Base-by-base conservation (phyloP, 2,113 vertebrate genomes). In the Anseranas semipalmata region DNA sequence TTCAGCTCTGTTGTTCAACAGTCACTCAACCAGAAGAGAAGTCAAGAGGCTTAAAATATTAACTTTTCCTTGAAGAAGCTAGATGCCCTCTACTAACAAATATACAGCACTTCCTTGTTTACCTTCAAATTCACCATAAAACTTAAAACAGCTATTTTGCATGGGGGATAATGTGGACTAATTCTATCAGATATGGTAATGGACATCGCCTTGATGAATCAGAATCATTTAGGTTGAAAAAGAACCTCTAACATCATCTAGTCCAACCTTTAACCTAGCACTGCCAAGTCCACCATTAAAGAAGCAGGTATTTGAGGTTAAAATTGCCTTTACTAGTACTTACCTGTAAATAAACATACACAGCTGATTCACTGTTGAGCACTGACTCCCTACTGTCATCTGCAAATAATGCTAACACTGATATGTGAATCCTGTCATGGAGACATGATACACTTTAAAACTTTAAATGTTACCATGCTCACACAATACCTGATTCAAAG, bases 331-430 rank as follows among this genome's bases (percentile, higher is more conserved):
- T 28, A n/a, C 17, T 30, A 53, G 24, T 53, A 14, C 30, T 56
- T 30, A 10, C 30, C 65, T 65, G 35, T 43, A 41, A 66, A 35
- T 9, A 41, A 68, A 55, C 10, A 75, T 7, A 55, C 12, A 55
- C n/a, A n/a, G 21, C 5, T 1, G 0, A 53, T 27, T 27, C 39
- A 32, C 3, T 0, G 20, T 55, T 50, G 48, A 56, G 41, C 27
- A 43, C 48, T 9, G 19, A 33, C 25, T 68, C 60, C 21, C 6
- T 10, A 22, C n/a, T 25, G 20, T 28, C 39, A 15, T 12, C 60
- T 37, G 39, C 53, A 67, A 74, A 68, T n/a, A 41, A 39, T 4
- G 13, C 30, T 41, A 39, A 41, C 0, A 0, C 30, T 56, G 22
- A 58, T 2, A 9, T 9, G 35, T 10, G 43, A 52, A 52, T 28